A percentile compares a stretch with the other conserved stretches of the same genome.
Evolutionary conservation across 2,797 vertebrate genomes (phyloP).

Genomic region (Trachops cirrhosus): DNA sequence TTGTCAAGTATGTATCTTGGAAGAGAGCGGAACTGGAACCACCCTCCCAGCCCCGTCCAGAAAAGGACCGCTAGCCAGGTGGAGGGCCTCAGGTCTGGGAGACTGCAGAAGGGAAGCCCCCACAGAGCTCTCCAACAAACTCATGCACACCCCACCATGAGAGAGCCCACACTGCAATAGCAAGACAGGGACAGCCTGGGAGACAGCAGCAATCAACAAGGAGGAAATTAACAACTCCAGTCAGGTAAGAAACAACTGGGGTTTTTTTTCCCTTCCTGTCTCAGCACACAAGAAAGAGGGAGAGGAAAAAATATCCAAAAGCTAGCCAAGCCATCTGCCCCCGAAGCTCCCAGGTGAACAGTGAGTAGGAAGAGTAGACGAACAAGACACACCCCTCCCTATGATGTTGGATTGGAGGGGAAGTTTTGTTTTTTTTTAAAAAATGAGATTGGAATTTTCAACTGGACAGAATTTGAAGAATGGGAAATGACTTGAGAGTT

Average conservation of each 20-base stretch:
- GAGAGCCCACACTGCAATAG: neutral
- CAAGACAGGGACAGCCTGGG: fast-evolving
- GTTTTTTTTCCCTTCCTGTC: neutral
- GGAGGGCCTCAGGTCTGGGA: neutral
- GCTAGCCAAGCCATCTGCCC: neutral
- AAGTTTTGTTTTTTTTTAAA: neutral
- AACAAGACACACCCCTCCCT: neutral
- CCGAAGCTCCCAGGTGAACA: neutral
- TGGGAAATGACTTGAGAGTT: conserved; percentile 27
- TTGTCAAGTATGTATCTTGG: neutral
- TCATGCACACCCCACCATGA: fast-evolving
- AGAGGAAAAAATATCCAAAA: neutral
- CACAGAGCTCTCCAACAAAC: neutral
- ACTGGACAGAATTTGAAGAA: conserved; percentile 17
- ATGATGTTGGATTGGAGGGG: neutral
- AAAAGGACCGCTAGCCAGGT: neutral
- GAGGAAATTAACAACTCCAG: neutral
- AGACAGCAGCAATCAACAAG: neutral
- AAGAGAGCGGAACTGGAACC: neutral
- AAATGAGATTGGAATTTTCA: neutral
- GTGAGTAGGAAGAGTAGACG: neutral
- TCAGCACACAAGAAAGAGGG: neutral
- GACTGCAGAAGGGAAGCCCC: neutral
- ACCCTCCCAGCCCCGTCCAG: neutral
- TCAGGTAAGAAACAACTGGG: neutral